Evolutionary conservation across 37 sponge, comb jelly and placozoan species (phyloP), one percentile per base, ranked within the genome.

Genomic region (Spongilla lacustris): DNA sequence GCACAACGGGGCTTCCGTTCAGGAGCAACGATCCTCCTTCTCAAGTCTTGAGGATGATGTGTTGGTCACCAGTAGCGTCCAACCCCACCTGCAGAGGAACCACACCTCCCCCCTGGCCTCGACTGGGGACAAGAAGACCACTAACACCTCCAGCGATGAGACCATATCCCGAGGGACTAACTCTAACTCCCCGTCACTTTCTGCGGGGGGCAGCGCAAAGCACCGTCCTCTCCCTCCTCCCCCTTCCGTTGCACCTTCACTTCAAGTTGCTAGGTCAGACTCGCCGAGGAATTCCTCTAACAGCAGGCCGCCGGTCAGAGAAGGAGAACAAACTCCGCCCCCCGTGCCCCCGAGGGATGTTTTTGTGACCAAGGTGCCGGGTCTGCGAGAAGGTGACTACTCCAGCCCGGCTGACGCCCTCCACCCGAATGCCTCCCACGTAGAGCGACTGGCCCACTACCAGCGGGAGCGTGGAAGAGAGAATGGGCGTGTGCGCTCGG

Each of bases 271-370:
- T 8, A 11, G 66, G n/a, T 27, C 66, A 46, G 29, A 38, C 77
- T 33, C 27, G 34, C 37, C 41, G 49, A 27, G 35, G 21, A 41
- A 36, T 48, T 35, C 31, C 76, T 2, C 78, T 2, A n/a, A 10
- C 78, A 37, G 1, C 32, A 38, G 78, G 38, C n/a, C 49, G 14
- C 26, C 26, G 74, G 0, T 80, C 79, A 58, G 58, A 17, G 58
- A 58, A 17, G 21, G 19, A 19, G 58, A 58, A 17, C 58, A 58
- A 17, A 36, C 74, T 27, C 89, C 89, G 24, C 90, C 90, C 26
- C 90, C 90, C 25, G 12, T 89, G 0, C 90, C 90, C 22, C 90
- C 90, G 23, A 78, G 90, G 30, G 74, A 80, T 11, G 22, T 32
- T 0, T 70, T 66, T 37, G 83, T 28, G 8, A 72, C 0, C 75